Conservation (phyloP, 2,113 vertebrate species). For the Oryctolagus cuniculus region DNA sequence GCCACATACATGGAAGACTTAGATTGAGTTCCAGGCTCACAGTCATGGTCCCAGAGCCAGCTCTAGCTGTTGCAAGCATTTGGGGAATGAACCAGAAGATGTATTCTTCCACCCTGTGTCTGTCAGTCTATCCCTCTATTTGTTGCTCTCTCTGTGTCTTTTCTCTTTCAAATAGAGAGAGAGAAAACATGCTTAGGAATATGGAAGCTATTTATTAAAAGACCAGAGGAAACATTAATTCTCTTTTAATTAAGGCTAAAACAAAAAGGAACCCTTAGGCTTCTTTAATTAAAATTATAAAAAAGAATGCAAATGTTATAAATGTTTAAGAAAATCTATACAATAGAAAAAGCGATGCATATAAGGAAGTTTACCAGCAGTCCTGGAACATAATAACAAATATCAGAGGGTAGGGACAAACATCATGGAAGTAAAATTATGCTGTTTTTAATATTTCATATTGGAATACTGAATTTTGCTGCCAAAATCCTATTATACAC, state of each 20-base stretch:
- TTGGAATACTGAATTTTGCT: background rate
- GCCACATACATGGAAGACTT: too few species aligned
- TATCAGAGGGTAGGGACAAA: background rate
- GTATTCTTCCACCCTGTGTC: too few species aligned
- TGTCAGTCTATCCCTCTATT: too few species aligned
- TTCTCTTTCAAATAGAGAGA: too few species aligned
- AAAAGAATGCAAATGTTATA: slow-evolving; percentile 9
- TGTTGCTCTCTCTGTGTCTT: too few species aligned
- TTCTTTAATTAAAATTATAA: slow-evolving; percentile 50
- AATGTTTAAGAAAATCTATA: background rate
- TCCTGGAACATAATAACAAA: background rate
- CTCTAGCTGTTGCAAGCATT: too few species aligned
- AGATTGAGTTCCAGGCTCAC: too few species aligned
- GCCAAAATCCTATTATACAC: background rate
- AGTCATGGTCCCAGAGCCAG: too few species aligned
- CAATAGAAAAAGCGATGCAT: background rate
- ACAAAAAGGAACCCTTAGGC: background rate
- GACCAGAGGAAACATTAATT: background rate
- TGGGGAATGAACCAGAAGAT: too few species aligned
- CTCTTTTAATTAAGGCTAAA: background rate
- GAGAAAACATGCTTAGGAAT: background rate
- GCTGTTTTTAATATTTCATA: background rate
- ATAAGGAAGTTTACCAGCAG: background rate
- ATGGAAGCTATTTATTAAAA: background rate
- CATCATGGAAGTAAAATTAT: background rate